phyloP scores from a whole-genome alignment of 2,797 vertebrate genomes.

The Meda fulgida region DNA sequence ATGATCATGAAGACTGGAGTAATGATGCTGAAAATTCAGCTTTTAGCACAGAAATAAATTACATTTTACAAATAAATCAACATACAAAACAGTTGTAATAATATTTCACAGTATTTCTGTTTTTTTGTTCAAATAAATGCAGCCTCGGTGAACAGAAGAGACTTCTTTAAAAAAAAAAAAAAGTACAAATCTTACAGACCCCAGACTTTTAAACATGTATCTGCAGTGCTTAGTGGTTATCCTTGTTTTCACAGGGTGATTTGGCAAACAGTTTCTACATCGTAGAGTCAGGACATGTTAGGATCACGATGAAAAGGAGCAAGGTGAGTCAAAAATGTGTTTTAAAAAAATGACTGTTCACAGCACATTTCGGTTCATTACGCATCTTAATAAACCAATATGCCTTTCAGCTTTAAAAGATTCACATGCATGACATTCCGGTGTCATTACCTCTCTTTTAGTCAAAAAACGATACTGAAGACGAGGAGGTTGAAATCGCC shows the following conservation, averaged over 20 bases:
- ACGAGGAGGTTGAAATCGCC: constrained; percentile 92
- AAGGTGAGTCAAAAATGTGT: constrained; percentile 81
- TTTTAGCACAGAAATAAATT: background rate
- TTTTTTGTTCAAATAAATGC: background rate
- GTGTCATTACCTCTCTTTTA: constrained; percentile 59
- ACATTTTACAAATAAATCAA: no score
- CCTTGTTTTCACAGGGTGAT: constrained; percentile 83
- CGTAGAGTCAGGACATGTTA: constrained; percentile 97
- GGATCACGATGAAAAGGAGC: constrained; percentile 95
- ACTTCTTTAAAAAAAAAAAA: background rate
- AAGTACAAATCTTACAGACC: background rate
- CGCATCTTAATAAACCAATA: background rate
- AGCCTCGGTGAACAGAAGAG: background rate
- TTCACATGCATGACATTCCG: background rate
- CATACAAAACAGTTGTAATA: background rate
- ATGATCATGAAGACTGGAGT: background rate
- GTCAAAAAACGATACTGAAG: constrained; percentile 81
- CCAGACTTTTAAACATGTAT: background rate
- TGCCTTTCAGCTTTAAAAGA: background rate
- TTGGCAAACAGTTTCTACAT: constrained; percentile 97
- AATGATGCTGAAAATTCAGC: background rate
- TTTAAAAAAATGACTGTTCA: background rate
- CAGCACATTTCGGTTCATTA: background rate
- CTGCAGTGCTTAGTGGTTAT: constrained; percentile 17
- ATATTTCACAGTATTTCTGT: background rate